A percentile compares a stretch with the other conserved stretches of the same genome.
Evolutionary conservation across 2,113 vertebrate genomes (phyloP).

Genomic region (Pseudonaja textilis): DNA sequence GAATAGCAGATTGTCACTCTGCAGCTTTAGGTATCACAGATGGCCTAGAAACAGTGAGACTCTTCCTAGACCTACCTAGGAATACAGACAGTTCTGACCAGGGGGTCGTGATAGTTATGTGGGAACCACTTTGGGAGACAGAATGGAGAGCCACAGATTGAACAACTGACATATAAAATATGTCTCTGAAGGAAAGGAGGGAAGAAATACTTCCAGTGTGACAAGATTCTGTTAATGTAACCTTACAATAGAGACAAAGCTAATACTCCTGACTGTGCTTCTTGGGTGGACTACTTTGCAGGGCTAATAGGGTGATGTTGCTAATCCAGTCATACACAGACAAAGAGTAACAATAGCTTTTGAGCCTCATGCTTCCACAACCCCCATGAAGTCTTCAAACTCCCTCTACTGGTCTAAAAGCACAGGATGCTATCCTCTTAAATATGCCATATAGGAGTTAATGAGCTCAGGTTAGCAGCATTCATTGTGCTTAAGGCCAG

Average conservation of each 20-base stretch:
- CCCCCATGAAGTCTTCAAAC: background rate
- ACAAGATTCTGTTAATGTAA: background rate
- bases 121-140: background rate
- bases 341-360: background rate
- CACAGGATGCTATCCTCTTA: background rate
- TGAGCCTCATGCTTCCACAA: background rate
- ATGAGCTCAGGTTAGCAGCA: background rate
- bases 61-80: background rate
- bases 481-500: background rate
- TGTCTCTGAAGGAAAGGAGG: background rate
- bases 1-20: background rate
- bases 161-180: background rate
- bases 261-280: background rate
- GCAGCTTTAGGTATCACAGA: background rate
- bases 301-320: background rate
- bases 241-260: background rate
- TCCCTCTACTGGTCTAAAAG: background rate
- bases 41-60: background rate
- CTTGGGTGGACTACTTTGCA: background rate
- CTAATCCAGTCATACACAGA: background rate
- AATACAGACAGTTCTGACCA: background rate
- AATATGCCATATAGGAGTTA: background rate
- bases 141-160: background rate
- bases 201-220: background rate
- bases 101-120: background rate